Base-by-base conservation (phyloP, 1,140 invertebrate genomes). In the Pseudomyrmex dendroicus region DNA sequence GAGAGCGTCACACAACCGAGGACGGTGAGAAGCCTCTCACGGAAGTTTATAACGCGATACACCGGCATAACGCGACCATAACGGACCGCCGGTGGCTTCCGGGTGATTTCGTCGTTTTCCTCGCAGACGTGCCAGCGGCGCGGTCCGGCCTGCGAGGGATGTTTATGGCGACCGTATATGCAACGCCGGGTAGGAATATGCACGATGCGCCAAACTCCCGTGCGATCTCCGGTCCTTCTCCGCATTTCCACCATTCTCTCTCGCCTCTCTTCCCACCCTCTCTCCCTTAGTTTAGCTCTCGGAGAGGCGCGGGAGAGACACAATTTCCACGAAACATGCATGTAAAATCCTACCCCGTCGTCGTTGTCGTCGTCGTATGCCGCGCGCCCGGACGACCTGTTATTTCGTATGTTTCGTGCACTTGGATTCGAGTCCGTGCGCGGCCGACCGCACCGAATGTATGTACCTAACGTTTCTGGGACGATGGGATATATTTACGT, bases 31-130 rank as follows among this genome's bases (percentile, higher is more conserved):
- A 20, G 76, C 54, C 57, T 80, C 66, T 80, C 76, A 63, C 50
- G 57, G 59, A 74, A 73, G 78, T 82, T 82, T 82, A 82, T 82
- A 82, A 82, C 68, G 59, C 57, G 78, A 74, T 82, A 82, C 67
- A 59, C 76, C n/a, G 22, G 66, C 46, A 80, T 80, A 80, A 80
- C 76, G 66, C 76, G 76, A 68, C 57, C 67, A 73, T 68, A 72
- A 73, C 83, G 66, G 62, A 73, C 76, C 62, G 62, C 67, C 67
- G 52, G 66, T 63, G 83, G 83, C 77, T 84, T 84, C 83, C 76
- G 76, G 83, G 67, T 63, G 76, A 84, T 84, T 82, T 84, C 78
- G 76, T 57, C 76, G 74, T 84, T 80, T 80, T 80, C 76, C 76
- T 70, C 62, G 61, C 67, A 72, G 73, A 70, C 76, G 68, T 25